Percentiles rank a stretch among this genome's conserved stretches.
These are phyloP conservation scores for Endotricha flammealis DNA, from an alignment of 2,888 invertebrate species.

Conservation along the genomic window DNA sequence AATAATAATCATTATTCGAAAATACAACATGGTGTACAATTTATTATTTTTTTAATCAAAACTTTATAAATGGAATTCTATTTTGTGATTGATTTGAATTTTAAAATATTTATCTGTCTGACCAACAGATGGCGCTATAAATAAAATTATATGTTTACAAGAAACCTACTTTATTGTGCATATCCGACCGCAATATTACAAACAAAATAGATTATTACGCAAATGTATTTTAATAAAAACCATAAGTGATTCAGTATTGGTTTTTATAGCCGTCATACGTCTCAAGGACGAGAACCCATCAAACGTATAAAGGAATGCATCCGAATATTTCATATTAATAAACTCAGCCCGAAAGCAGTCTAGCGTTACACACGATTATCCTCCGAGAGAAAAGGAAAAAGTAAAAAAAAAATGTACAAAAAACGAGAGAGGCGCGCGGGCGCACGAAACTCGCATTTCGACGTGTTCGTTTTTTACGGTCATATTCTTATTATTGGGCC, in stretches of 20 bases:
- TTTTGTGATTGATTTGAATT: too few species aligned
- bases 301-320: constrained; percentile 32
- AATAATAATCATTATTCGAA: constrained; percentile 16
- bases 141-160: too few species aligned
- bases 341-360: constrained; percentile 49
- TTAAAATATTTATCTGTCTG: too few species aligned
- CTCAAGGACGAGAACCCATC: constrained; percentile 16
- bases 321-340: constrained; percentile 56
- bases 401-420: constrained; percentile 42
- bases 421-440: constrained; percentile 37
- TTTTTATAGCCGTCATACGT: constrained; percentile 22
- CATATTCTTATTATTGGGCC: constrained; percentile 74
- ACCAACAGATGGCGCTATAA: too few species aligned
- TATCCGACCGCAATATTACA: too few species aligned
- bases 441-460: constrained; percentile 61
- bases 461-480: constrained; percentile 71
- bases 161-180: too few species aligned
- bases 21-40: too few species aligned
- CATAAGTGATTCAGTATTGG: constrained; percentile 1
- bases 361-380: constrained; percentile 72
- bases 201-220: too few species aligned
- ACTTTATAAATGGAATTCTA: too few species aligned
- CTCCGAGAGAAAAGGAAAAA: constrained; percentile 41
- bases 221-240: neutral
- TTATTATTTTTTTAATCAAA: too few species aligned